These are phyloP conservation scores for Neoniphon sammara DNA, from an alignment of 2,797 vertebrate genomes.

Conservation along the genomic window DNA sequence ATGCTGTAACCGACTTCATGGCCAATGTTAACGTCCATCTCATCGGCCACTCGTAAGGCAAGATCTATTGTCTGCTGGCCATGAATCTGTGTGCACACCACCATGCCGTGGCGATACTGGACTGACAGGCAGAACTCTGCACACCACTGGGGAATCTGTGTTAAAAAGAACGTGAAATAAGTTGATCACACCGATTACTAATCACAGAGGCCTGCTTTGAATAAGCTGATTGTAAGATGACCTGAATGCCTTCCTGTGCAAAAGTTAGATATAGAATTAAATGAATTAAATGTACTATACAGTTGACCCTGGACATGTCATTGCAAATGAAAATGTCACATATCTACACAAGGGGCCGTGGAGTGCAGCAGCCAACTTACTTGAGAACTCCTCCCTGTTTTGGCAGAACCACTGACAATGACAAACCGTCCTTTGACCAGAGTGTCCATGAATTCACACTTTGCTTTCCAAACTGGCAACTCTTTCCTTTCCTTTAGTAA, in stretches of 20 bases:
- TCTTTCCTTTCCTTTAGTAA: constrained; percentile 88
- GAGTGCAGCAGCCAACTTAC: constrained; percentile 75
- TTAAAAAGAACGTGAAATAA: constrained; percentile 19
- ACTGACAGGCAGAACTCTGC: constrained; percentile 87
- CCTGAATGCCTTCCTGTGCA: background rate
- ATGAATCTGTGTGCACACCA: constrained; percentile 87
- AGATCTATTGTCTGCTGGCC: constrained; percentile 83
- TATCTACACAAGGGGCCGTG: too few species aligned
- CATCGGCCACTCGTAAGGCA: constrained; percentile 87
- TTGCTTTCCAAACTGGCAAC: constrained; percentile 89
- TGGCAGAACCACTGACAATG: constrained; percentile 86
- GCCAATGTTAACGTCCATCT: constrained; percentile 91
- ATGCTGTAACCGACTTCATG: constrained; percentile 90
- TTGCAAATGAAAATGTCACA: constrained; percentile 10
- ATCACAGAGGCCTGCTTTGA: background rate
- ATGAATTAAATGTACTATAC: constrained; percentile 1
- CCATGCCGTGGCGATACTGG: constrained; percentile 82
- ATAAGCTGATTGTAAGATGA: background rate
- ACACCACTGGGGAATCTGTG: constrained; percentile 92
- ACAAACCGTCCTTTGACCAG: constrained; percentile 86
- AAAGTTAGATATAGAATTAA: background rate
- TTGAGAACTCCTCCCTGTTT: constrained; percentile 93
- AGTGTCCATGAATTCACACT: constrained; percentile 86
- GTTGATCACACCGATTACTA: background rate
- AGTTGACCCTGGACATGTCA: background rate